Conservation (phyloP, 2,113 vertebrate genomes). For the Elephantulus edwardii region DNA sequence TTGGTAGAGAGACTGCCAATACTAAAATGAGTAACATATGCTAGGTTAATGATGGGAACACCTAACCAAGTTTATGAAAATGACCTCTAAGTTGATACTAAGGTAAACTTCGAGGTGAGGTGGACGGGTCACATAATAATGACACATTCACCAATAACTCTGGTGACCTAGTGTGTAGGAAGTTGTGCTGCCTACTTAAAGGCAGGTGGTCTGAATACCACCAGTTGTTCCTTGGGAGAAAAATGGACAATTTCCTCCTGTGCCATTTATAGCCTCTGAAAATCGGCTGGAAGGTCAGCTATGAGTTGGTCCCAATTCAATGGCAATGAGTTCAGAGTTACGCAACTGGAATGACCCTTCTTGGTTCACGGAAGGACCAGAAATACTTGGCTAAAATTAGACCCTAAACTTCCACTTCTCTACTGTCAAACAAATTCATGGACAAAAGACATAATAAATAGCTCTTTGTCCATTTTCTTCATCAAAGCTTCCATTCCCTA, state of each 20-base stretch:
- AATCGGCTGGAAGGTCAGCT: too few species aligned
- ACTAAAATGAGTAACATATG: not conserved
- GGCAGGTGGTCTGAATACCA: too few species aligned
- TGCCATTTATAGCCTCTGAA: too few species aligned
- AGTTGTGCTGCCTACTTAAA: too few species aligned
- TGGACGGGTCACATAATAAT: not conserved
- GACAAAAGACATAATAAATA: not conserved
- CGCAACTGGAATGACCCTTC: not conserved
- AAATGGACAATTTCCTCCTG: too few species aligned
- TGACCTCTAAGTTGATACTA: not conserved
- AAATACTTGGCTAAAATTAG: not conserved
- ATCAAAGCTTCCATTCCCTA: not conserved
- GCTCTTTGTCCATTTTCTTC: not conserved
- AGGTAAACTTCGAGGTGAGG: not conserved
- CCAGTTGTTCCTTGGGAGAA: too few species aligned
- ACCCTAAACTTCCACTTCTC: not conserved
- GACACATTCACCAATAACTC: too few species aligned
- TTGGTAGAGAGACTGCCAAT: not conserved
- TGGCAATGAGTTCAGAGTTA: too few species aligned
- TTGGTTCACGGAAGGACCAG: not conserved
- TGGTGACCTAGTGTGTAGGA: too few species aligned
- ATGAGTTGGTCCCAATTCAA: too few species aligned
- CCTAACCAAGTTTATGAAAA: not conserved
- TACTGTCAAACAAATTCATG: not conserved
- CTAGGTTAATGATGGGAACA: not conserved